These are phyloP conservation scores for Turnix velox DNA, from an alignment of 2,113 vertebrate genomes.

Conservation along the genomic window DNA sequence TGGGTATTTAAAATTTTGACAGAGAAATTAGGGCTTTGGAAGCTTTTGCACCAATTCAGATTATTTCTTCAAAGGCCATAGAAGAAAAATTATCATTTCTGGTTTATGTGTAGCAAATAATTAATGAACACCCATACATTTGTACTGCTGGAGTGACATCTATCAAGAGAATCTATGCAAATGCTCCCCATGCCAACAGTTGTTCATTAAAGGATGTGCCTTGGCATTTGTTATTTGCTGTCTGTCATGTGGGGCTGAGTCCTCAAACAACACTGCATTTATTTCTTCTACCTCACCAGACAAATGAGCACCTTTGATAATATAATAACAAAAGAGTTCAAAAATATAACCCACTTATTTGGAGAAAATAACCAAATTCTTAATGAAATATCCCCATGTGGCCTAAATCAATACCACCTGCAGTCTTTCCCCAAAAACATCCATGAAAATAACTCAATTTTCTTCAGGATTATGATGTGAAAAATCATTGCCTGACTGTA, in stretches of 20 bases:
- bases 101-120: not conserved
- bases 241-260: not conserved
- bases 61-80: not conserved
- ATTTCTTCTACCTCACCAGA: not conserved
- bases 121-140: not conserved
- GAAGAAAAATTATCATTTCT: not conserved
- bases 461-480: not conserved
- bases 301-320: not conserved
- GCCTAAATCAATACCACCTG: not conserved
- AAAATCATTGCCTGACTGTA: not conserved
- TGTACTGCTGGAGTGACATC: not conserved
- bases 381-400: not conserved
- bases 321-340: not conserved
- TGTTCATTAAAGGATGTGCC: not conserved
- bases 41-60: not conserved
- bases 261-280: not conserved
- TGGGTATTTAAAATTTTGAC: not conserved
- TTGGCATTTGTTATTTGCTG: not conserved
- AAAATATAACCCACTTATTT: not conserved
- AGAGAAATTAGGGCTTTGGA: not conserved
- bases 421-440: not conserved
- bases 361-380: not conserved
- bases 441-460: not conserved
- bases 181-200: rapidly evolving
- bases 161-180: not conserved